A percentile compares a stretch with the other conserved stretches of the same genome.
Evolutionary conservation across 1,140 invertebrate genomes (phyloP).

Genomic region (Nasonia longicornis): DNA sequence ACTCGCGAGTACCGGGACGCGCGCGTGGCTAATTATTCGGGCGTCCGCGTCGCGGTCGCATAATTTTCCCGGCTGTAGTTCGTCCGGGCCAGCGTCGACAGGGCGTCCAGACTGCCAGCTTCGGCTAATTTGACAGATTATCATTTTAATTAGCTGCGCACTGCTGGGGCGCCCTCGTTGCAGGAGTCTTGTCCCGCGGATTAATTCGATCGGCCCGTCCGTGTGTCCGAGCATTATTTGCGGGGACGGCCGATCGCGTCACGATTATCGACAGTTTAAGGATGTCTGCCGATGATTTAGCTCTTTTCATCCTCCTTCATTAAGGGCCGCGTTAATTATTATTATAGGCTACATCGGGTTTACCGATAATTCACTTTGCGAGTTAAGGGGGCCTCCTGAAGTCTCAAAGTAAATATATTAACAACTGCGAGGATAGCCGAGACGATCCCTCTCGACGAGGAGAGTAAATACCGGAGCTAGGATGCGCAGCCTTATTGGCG

Average conservation of each 20-base stretch:
- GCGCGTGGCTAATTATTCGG: not conserved
- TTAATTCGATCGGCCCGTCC: not conserved
- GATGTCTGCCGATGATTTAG: not conserved
- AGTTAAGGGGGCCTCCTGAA: too few species aligned
- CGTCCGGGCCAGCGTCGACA: not conserved
- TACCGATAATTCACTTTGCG: too few species aligned
- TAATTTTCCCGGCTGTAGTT: not conserved
- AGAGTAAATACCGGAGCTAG: not conserved
- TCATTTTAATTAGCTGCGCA: conserved; percentile 3
- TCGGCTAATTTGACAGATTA: conserved; percentile 1
- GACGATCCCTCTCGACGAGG: not conserved
- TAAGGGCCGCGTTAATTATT: too few species aligned
- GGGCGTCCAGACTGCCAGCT: not conserved
- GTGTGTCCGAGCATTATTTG: not conserved
- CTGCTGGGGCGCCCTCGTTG: not conserved
- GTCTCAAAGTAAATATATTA: too few species aligned
- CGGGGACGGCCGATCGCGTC: not conserved
- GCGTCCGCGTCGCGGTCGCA: not conserved
- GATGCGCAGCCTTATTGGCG: not conserved
- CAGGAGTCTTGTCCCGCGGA: not conserved
- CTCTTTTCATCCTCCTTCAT: not conserved
- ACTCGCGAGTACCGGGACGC: not conserved
- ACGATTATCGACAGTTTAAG: not conserved
- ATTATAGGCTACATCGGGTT: too few species aligned
- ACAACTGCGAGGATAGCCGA: too few species aligned